Conservation (phyloP, 2,113 vertebrate species). For the Taurulus bubalis region DNA sequence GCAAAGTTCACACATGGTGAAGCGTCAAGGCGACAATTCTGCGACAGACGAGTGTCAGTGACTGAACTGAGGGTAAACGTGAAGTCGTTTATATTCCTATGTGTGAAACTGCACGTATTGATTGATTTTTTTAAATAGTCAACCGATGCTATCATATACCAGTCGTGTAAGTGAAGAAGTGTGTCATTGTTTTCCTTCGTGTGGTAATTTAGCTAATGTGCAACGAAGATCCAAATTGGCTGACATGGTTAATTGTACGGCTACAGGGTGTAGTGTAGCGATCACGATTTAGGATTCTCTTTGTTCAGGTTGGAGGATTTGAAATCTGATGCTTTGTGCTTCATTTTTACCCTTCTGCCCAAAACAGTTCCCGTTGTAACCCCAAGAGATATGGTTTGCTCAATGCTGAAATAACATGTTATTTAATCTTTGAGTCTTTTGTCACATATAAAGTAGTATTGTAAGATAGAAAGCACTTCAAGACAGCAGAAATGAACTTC, state of each 20-base stretch:
- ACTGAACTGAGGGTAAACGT: conserved; percentile 1
- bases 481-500: not conserved
- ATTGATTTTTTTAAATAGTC: conserved; percentile 38
- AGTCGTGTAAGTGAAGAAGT: conserved; percentile 58
- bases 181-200: conserved; percentile 59
- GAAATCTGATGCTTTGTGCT: conserved; percentile 2
- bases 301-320: conserved; percentile 42
- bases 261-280: conserved; percentile 34
- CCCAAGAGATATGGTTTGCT: conserved; percentile 8
- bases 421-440: conserved; percentile 4
- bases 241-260: conserved; percentile 59
- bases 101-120: conserved; percentile 21
- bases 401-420: conserved; percentile 2
- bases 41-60: conserved; percentile 5
- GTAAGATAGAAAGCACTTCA: not conserved
- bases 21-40: not conserved
- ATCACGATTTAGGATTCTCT: conserved; percentile 36
- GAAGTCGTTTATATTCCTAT: not conserved
- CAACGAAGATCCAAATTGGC: conserved; percentile 60
- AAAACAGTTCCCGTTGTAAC: conserved; percentile 31
- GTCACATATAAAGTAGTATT: not conserved
- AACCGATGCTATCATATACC: conserved; percentile 34
- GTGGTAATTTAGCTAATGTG: conserved; percentile 64
- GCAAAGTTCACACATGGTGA: conserved; percentile 15
- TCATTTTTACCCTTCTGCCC: conserved; percentile 24